Evolutionary conservation across 2,113 vertebrate genomes (phyloP).

Genomic region (Vireo altiloquus): DNA sequence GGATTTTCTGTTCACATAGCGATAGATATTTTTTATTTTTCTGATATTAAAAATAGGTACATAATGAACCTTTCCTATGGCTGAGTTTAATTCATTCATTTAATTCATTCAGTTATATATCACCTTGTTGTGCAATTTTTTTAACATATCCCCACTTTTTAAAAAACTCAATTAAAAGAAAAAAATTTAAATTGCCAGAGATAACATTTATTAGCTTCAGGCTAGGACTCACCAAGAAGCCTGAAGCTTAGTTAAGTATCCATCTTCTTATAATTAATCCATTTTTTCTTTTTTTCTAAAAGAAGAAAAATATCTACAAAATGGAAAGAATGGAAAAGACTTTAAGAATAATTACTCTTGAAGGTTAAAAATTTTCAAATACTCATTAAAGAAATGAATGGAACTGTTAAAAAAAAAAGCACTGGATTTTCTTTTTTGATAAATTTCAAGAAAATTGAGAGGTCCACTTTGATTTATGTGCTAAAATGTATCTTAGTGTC

Average conservation of each 20-base stretch:
- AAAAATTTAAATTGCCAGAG: not conserved
- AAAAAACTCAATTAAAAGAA: slow-evolving; percentile 16
- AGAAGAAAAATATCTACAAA: slow-evolving; percentile 29
- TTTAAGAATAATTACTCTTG: slow-evolving; percentile 19
- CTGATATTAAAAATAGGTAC: not conserved
- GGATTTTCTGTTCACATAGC: not conserved
- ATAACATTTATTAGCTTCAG: slow-evolving; percentile 32
- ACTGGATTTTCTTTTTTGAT: not conserved
- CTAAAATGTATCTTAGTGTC: not conserved
- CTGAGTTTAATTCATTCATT: not conserved
- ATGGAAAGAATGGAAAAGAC: not conserved
- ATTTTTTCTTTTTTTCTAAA: not conserved
- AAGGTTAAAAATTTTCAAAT: slow-evolving; percentile 31
- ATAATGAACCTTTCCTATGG: not conserved
- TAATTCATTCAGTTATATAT: not conserved
- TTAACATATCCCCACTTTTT: not conserved
- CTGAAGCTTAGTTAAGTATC: slow-evolving; percentile 14
- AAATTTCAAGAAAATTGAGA: slow-evolving; percentile 16
- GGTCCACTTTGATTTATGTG: not conserved
- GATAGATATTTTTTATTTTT: not conserved
- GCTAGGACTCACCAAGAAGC: not conserved
- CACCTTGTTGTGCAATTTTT: not conserved
- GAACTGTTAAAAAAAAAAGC: not conserved
- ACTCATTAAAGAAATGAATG: slow-evolving; percentile 40
- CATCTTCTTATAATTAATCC: slow-evolving; percentile 54